These are phyloP conservation scores for Paramisgurnus dabryanus DNA, from an alignment of 2,113 vertebrate species.

Conservation along the genomic window DNA sequence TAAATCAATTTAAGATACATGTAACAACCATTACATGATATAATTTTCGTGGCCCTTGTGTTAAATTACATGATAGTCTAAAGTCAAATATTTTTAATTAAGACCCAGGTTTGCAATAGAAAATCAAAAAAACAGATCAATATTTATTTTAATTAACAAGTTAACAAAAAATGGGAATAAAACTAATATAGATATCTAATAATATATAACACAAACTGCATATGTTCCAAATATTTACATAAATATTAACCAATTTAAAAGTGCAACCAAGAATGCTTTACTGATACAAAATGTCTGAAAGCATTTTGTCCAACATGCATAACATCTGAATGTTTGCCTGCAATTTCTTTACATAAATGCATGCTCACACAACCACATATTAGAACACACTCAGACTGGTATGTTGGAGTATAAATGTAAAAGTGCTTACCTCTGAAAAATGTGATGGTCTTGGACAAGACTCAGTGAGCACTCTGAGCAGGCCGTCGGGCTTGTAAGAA, in stretches of 20 bases:
- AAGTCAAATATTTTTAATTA: background rate
- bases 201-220: too few species aligned
- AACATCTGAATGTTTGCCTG: background rate
- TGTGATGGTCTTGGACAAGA: constrained; percentile 71
- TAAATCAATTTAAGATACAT: background rate
- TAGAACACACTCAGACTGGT: background rate
- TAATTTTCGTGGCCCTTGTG: background rate
- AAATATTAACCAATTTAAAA: too few species aligned
- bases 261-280: too few species aligned
- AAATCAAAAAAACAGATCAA: too few species aligned
- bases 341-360: background rate
- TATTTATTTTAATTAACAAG: too few species aligned
- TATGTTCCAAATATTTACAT: too few species aligned
- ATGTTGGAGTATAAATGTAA: background rate
- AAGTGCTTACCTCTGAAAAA: constrained; percentile 66
- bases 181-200: too few species aligned
- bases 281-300: too few species aligned
- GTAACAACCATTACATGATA: background rate
- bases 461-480: constrained; percentile 83
- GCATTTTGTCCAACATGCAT: too few species aligned
- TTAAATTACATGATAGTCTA: background rate
- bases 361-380: background rate
- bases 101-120: background rate
- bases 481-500: constrained; percentile 93
- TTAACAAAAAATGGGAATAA: too few species aligned